These are phyloP conservation scores for Brachirus orientalis DNA, from an alignment of 2,113 vertebrate genomes.

Conservation along the genomic window DNA sequence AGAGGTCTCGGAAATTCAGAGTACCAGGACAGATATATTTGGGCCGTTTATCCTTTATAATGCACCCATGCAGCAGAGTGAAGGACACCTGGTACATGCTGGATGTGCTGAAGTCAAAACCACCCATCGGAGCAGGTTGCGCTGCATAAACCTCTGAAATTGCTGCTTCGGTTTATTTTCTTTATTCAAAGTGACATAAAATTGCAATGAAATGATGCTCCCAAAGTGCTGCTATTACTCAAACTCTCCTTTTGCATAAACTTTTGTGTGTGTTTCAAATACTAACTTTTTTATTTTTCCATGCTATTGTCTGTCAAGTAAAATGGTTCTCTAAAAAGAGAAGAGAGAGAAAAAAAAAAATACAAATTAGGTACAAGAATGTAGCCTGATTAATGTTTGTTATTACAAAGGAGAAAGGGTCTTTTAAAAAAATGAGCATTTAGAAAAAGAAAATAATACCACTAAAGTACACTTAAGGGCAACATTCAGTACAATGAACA, in stretches of 20 bases:
- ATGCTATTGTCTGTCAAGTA: conserved; percentile 5
- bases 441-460: not conserved
- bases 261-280: not conserved
- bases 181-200: not conserved
- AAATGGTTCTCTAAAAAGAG: conserved; percentile 13
- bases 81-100: conserved; percentile 50
- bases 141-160: not conserved
- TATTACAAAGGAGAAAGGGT: conserved; percentile 6
- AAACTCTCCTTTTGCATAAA: too few species aligned
- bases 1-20: conserved; percentile 64
- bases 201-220: too few species aligned
- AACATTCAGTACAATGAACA: conserved; percentile 20
- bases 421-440: conserved; percentile 17
- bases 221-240: not conserved
- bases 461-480: conserved; percentile 1
- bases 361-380: conserved; percentile 10
- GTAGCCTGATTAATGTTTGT: conserved; percentile 23
- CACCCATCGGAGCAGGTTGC: not conserved
- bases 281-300: not conserved
- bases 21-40: conserved; percentile 58
- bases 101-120: not conserved
- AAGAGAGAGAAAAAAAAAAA: not conserved
- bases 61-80: conserved; percentile 46
- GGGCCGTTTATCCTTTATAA: conserved; percentile 63
- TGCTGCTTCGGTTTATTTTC: not conserved